Evolutionary conservation across 1,140 invertebrate genomes (phyloP).

Genomic region (Cydia pomonella): DNA sequence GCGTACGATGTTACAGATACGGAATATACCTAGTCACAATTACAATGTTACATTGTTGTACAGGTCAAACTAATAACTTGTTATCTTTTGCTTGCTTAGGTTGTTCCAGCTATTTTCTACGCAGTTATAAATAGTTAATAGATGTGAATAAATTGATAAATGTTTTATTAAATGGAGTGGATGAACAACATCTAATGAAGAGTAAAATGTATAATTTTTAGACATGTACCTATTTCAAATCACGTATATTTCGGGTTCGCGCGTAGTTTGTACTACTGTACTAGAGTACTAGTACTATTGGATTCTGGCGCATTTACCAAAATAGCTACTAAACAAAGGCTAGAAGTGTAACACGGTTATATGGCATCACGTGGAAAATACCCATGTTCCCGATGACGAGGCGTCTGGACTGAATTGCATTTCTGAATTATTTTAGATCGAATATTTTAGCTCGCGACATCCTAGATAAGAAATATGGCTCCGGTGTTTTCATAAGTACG

Average conservation of each 20-base stretch:
- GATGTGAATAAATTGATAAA: neutral
- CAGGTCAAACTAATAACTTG: neutral
- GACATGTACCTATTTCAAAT: neutral
- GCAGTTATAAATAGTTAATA: neutral
- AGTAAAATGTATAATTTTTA: neutral
- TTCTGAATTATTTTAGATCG: neutral
- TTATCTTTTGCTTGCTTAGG: neutral
- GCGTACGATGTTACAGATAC: neutral
- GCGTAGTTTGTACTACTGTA: neutral
- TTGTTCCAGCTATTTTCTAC: neutral
- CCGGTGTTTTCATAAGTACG: no score
- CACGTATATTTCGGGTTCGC: neutral
- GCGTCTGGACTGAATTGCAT: slow-evolving; percentile 40
- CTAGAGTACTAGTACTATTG: neutral
- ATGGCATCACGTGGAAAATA: slow-evolving; percentile 49
- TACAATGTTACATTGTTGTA: neutral
- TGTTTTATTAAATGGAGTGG: neutral
- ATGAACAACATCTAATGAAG: neutral
- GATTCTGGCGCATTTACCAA: slow-evolving; percentile 17
- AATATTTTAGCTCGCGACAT: neutral
- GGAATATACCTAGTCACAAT: neutral
- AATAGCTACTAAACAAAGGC: slow-evolving; percentile 28
- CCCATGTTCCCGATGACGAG: slow-evolving; percentile 45
- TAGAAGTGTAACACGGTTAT: slow-evolving; percentile 35
- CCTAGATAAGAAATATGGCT: neutral